Conservation (phyloP, 2,113 vertebrate species). For the Passerina amoena region DNA sequence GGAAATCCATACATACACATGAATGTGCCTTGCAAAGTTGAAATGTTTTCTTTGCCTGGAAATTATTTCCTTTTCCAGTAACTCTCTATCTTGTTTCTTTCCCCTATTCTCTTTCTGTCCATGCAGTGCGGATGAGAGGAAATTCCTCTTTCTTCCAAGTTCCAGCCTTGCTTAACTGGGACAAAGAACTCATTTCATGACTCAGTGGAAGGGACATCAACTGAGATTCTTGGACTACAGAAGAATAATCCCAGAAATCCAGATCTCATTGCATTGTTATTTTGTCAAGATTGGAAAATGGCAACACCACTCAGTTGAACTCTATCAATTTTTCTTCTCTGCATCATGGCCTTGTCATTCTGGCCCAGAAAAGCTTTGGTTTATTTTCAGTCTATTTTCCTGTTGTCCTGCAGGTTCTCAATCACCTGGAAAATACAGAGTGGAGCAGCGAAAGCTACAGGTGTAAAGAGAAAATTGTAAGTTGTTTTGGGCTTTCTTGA, state of each 20-base stretch:
- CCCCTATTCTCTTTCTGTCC: background rate
- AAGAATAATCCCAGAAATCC: background rate
- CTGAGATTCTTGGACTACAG: background rate
- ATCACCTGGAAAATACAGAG: background rate
- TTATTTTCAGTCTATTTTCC: background rate
- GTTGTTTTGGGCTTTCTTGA: background rate
- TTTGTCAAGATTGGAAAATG: background rate
- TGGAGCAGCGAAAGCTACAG: background rate
- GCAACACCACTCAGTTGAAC: background rate
- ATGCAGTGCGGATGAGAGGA: background rate
- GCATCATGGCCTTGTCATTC: background rate
- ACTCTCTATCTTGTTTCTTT: constrained; percentile 31
- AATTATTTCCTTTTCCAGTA: constrained; percentile 52
- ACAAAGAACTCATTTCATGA: background rate
- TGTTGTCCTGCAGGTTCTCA: background rate
- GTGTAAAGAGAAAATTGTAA: background rate
- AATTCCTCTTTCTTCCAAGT: background rate
- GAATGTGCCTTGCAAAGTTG: constrained; percentile 1
- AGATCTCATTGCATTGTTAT: background rate
- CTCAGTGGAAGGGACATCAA: background rate
- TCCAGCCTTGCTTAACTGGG: background rate
- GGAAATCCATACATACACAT: constrained; percentile 28
- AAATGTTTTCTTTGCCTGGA: constrained; percentile 66
- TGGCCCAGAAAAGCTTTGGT: background rate
- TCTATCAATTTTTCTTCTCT: background rate